A percentile compares a stretch with the other conserved stretches of the same genome.
Evolutionary conservation across 1,140 invertebrate species (phyloP).

Genomic region (Atta texana): DNA sequence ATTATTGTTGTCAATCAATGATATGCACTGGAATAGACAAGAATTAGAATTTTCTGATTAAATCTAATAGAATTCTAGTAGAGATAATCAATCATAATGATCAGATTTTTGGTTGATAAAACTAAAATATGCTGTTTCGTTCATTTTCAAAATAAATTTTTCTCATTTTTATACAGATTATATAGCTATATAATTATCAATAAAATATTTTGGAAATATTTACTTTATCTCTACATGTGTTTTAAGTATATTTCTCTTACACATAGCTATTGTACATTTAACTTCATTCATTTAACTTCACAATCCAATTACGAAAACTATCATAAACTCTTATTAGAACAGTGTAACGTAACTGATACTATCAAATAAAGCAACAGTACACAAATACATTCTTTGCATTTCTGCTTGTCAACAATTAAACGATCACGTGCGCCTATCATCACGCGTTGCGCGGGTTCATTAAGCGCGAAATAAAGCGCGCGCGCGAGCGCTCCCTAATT

Average conservation of each 20-base stretch:
- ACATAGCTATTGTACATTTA: slow-evolving; percentile 5
- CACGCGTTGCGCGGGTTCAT: slow-evolving; percentile 44
- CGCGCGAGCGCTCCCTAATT: slow-evolving; percentile 44
- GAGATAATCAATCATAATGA: too few species aligned
- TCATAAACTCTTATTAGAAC: slow-evolving; percentile 40
- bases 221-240: not conserved
- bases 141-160: too few species aligned
- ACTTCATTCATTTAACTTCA: slow-evolving; percentile 50
- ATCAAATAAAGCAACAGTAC: slow-evolving; percentile 32
- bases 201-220: not conserved
- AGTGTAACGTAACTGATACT: slow-evolving; percentile 40
- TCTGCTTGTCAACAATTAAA: slow-evolving; percentile 56
- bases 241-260: not conserved
- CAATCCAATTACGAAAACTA: slow-evolving; percentile 44
- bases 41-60: too few species aligned
- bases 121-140: too few species aligned
- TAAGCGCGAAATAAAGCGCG: slow-evolving; percentile 35
- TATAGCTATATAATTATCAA: not conserved
- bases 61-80: too few species aligned
- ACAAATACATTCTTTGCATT: slow-evolving; percentile 59
- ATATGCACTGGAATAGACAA: not conserved
- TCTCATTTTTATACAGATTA: not conserved
- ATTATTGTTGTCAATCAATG: not conserved
- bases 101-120: too few species aligned
- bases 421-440: slow-evolving; percentile 60